Conservation (phyloP, 2,797 vertebrate species). For the Paratrypauchen microcephalus region DNA sequence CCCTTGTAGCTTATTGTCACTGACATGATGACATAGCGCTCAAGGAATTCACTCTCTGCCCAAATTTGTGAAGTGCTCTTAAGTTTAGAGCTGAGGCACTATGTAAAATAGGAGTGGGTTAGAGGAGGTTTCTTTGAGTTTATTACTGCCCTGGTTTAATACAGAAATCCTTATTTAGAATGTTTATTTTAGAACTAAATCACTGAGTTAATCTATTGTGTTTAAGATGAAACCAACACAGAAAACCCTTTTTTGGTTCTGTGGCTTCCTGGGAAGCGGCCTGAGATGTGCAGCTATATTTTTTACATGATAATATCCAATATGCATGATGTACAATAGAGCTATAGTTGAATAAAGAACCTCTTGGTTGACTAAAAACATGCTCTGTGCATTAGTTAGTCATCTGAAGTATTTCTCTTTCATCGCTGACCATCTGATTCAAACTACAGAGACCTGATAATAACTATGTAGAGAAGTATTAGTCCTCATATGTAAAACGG, state of each 20-base stretch:
- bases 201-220: no score
- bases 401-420: background rate
- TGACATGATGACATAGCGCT: slow-evolving; percentile 59
- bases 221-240: no score
- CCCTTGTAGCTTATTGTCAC: slow-evolving; percentile 64
- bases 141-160: slow-evolving; percentile 32
- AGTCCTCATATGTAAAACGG: background rate
- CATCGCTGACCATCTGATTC: background rate
- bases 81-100: slow-evolving; percentile 35
- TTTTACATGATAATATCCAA: background rate
- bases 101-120: slow-evolving; percentile 25
- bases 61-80: slow-evolving; percentile 32
- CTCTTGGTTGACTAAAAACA: no score
- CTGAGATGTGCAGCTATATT: background rate
- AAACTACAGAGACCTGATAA: background rate
- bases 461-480: background rate
- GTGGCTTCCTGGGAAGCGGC: slow-evolving; percentile 4
- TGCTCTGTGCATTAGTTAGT: no score
- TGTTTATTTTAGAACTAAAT: slow-evolving; percentile 17
- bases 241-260: background rate
- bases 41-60: slow-evolving; percentile 59
- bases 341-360: no score
- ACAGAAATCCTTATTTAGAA: slow-evolving; percentile 39
- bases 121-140: slow-evolving; percentile 27
- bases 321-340: no score